Evolutionary conservation across 2,888 invertebrate species (phyloP), one percentile per base, ranked within the genome.

Genomic region (Luffia ferchaultella): DNA sequence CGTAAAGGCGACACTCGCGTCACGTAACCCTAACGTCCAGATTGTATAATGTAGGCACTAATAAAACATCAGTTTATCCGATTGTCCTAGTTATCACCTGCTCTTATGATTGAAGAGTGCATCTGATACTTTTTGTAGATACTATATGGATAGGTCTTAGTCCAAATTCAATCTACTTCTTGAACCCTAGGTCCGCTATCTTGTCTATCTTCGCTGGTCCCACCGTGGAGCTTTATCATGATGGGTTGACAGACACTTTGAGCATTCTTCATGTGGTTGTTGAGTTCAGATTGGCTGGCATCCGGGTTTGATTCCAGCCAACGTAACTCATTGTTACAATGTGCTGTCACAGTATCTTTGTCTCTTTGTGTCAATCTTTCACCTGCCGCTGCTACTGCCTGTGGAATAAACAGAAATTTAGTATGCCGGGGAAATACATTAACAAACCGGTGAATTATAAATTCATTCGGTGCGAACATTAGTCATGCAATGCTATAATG

Each of bases 241-340:
- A 93, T 85, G 0, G 95, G 93, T 48, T 89, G 87, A 64, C 93
- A 93, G 16, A 90, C 87, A 16, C 84, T 85, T 67, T 95, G 93
- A 17, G 92, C 77, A 48, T 91, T 89, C 63, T 92, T 90, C 59
- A 95, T 73, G 61, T 90, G 92, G 57, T 90, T 87, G 49, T 95
- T 93, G 57, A 90, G 89, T 58, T 95, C 94, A 7, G 89, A 89
- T 60, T 90, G 90, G 49, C 91, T 90, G 3, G 95, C 95, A 45
- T 93, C 76, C 1, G 88, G 86, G 65, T 95, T 94, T 18, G 78
- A 73, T 60, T 96, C 96, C 41, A 96, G 74, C 96, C 96, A 96
- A 12, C 85, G 76, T 51, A 95, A 82, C 52, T 91, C 89, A 15
- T 88, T 87, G 18, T 86, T 79, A 63, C 93, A 93, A 65, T 91